A percentile compares a stretch with the other conserved stretches of the same genome.
These are phyloP conservation scores for Leucosticte australis DNA, from an alignment of 2,113 vertebrate genomes.

Conservation along the genomic window DNA sequence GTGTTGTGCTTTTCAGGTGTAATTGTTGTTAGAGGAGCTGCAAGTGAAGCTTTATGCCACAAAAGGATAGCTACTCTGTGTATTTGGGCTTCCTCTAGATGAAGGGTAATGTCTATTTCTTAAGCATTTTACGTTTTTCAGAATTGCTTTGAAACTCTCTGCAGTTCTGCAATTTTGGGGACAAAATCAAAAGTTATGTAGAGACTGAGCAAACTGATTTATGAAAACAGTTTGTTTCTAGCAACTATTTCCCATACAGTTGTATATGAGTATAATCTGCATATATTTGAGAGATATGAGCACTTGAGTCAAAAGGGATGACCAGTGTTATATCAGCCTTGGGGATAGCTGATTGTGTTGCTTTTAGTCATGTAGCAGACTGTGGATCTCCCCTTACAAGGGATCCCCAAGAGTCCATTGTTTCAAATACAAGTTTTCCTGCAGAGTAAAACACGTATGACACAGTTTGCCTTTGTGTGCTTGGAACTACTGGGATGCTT, in stretches of 20 bases:
- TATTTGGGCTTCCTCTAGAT: not conserved
- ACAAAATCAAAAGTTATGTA: not conserved
- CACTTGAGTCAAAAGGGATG: not conserved
- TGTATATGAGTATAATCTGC: not conserved
- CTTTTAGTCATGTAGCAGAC: not conserved
- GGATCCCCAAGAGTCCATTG: not conserved
- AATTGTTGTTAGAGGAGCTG: not conserved
- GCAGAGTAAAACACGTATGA: not conserved
- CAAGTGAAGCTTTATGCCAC: not conserved
- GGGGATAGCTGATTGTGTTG: not conserved
- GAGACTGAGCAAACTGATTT: not conserved
- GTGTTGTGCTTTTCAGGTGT: not conserved
- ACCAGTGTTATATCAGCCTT: not conserved
- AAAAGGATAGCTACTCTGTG: not conserved
- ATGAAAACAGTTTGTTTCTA: not conserved
- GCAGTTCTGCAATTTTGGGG: not conserved
- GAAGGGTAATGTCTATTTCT: not conserved
- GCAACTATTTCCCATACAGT: not conserved
- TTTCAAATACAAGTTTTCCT: not conserved
- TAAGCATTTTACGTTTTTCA: not conserved
- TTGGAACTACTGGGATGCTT: not conserved
- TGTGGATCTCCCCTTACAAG: not conserved
- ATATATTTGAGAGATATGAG: not conserved
- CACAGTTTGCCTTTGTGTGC: not conserved
- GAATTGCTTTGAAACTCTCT: not conserved